Percentiles rank a stretch among this genome's conserved stretches.
phyloP scores from a whole-genome alignment of 2,888 invertebrate genomes.

The Calameuta idolon region DNA sequence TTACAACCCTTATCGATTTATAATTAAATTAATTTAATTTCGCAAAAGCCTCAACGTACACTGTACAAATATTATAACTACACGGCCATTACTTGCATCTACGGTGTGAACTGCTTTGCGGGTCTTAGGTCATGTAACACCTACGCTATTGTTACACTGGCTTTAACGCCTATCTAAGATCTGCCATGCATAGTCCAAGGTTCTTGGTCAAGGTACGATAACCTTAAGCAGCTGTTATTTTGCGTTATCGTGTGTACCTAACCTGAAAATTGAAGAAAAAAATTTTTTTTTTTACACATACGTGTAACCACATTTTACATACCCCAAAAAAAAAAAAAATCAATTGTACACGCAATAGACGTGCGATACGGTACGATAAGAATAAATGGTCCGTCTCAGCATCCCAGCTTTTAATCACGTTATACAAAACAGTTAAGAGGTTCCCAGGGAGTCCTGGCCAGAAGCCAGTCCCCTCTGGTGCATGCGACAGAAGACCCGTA shows the following conservation, averaged over 20 bases:
- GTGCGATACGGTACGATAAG: not conserved
- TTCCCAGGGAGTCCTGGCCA: slow-evolving; percentile 48
- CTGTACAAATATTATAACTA: not conserved
- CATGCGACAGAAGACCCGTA: slow-evolving; percentile 58
- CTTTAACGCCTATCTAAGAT: not conserved
- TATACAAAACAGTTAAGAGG: slow-evolving; percentile 62
- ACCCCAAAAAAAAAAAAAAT: not conserved
- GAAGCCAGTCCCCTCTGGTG: slow-evolving; percentile 13
- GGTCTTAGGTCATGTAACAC: not conserved
- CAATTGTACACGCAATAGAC: not conserved
- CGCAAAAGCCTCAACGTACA: not conserved
- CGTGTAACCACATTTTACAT: not conserved
- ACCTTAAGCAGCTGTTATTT: not conserved
- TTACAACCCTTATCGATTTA: not conserved
- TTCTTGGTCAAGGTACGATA: not conserved
- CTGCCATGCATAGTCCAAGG: not conserved
- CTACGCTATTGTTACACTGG: not conserved
- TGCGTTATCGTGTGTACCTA: not conserved
- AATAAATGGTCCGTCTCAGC: not conserved
- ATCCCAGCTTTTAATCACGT: slow-evolving; percentile 49
- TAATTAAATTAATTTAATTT: not conserved
- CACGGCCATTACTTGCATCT: not conserved
- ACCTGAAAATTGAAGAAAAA: not conserved
- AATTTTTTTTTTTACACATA: not conserved
- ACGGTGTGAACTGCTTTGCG: slow-evolving; percentile 1